A percentile compares a stretch with the other conserved stretches of the same genome.
Conservation (phyloP, 2,888 invertebrate species). For the Cordilura impudica region DNA sequence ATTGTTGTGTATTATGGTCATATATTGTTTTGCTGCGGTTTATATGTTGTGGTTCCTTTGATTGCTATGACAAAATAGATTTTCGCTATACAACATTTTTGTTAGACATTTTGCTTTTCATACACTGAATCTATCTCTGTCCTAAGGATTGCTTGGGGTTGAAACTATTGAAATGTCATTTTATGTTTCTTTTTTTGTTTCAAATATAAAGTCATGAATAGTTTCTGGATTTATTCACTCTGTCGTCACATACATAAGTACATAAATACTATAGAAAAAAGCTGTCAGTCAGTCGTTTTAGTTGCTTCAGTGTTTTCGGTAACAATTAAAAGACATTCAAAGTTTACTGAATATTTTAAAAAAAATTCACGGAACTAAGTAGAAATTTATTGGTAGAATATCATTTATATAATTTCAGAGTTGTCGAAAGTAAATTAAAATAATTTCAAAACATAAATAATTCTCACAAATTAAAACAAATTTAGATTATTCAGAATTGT, state of each 20-base stretch:
- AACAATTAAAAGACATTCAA: background rate
- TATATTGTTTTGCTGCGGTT: conserved; percentile 67
- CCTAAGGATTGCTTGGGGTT: background rate
- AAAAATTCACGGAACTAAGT: no score
- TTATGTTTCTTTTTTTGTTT: conserved; percentile 4
- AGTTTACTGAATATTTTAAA: no score
- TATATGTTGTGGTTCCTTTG: conserved; percentile 69
- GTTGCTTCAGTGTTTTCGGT: background rate
- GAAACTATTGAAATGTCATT: conserved; percentile 21
- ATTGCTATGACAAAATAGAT: conserved; percentile 77
- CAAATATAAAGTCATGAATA: background rate
- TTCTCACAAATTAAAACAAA: no score
- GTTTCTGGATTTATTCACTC: background rate
- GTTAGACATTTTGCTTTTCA: conserved; percentile 1
- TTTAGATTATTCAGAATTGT: no score
- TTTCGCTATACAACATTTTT: conserved; percentile 58
- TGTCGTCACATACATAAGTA: background rate
- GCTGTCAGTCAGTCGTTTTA: conserved; percentile 6
- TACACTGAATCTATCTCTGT: background rate
- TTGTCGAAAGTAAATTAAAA: no score
- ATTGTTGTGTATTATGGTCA: background rate
- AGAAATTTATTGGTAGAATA: no score
- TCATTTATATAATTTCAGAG: no score
- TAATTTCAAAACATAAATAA: no score
- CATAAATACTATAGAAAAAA: background rate